Conservation (phyloP, 2,888 invertebrate genomes). For the Drosophila nr. medialis region DNA sequence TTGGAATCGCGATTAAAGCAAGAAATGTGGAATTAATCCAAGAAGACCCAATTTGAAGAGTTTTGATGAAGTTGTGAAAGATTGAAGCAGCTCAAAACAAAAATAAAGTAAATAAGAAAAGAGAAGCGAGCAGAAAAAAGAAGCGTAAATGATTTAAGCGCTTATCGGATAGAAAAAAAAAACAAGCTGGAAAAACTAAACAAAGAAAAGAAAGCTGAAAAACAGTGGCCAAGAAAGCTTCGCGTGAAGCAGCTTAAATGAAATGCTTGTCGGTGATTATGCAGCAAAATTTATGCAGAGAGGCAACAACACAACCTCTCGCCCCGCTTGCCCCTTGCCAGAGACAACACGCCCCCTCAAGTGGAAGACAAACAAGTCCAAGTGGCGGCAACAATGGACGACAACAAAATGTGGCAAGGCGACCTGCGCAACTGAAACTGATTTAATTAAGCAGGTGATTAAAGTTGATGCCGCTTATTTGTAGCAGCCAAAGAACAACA, state of each 20-base stretch:
- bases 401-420: slow-evolving; percentile 20
- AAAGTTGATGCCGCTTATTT: slow-evolving; percentile 82
- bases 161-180: slow-evolving; percentile 56
- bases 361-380: not conserved
- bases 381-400: slow-evolving; percentile 51
- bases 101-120: slow-evolving; percentile 21
- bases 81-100: not conserved
- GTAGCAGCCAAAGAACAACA: slow-evolving; percentile 57
- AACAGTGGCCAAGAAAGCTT: slow-evolving; percentile 38
- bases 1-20: not conserved
- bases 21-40: not conserved
- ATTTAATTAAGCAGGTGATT: slow-evolving; percentile 83
- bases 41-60: not conserved
- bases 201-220: slow-evolving; percentile 22
- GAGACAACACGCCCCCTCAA: slow-evolving; percentile 1
- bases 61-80: not conserved
- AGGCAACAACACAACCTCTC: slow-evolving; percentile 1
- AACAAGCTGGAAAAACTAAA: not conserved
- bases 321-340: not conserved
- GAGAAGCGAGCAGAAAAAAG: slow-evolving; percentile 12
- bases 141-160: slow-evolving; percentile 70
- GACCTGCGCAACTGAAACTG: slow-evolving; percentile 69
- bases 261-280: slow-evolving; percentile 76
- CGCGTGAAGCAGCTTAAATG: slow-evolving; percentile 68
- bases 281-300: slow-evolving; percentile 74